These are phyloP conservation scores for Chaetodon auriga DNA, from an alignment of 2,113 vertebrate genomes.

Conservation along the genomic window DNA sequence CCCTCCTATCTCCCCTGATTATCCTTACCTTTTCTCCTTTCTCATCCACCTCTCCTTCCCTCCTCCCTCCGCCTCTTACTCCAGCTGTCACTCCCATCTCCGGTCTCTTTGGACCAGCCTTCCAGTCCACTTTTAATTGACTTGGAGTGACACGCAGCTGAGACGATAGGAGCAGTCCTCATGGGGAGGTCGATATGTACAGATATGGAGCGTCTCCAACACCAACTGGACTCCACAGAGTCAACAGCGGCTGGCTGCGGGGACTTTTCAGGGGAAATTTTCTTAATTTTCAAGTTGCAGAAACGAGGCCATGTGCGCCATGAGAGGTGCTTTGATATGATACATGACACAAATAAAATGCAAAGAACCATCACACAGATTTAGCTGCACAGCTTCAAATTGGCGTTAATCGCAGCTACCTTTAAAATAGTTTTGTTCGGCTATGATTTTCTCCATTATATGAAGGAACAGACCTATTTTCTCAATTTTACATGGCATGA, in stretches of 20 bases:
- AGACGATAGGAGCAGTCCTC: slow-evolving; percentile 48
- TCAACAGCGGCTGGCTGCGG: slow-evolving; percentile 44
- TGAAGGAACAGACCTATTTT: not conserved
- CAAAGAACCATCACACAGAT: not conserved
- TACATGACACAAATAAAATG: slow-evolving; percentile 9
- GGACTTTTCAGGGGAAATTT: slow-evolving; percentile 14
- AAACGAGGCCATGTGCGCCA: slow-evolving; percentile 29
- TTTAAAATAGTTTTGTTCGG: not conserved
- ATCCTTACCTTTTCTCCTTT: not conserved
- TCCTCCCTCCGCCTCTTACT: not conserved
- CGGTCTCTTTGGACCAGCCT: slow-evolving; percentile 49
- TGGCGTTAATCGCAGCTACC: not conserved
- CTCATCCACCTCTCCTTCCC: slow-evolving; percentile 21
- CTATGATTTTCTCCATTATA: not conserved
- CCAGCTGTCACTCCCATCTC: slow-evolving; percentile 58
- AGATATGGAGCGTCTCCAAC: slow-evolving; percentile 53
- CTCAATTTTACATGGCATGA: not conserved
- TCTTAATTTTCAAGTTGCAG: slow-evolving; percentile 17
- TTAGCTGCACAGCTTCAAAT: not conserved
- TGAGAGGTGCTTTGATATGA: not conserved
- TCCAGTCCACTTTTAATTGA: slow-evolving; percentile 73
- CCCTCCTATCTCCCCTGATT: not conserved
- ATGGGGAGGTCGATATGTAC: slow-evolving; percentile 56
- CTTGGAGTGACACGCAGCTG: slow-evolving; percentile 61
- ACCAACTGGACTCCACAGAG: slow-evolving; percentile 50